Conservation (phyloP, 1,140 invertebrate species). For the Drosophila mauritiana region DNA sequence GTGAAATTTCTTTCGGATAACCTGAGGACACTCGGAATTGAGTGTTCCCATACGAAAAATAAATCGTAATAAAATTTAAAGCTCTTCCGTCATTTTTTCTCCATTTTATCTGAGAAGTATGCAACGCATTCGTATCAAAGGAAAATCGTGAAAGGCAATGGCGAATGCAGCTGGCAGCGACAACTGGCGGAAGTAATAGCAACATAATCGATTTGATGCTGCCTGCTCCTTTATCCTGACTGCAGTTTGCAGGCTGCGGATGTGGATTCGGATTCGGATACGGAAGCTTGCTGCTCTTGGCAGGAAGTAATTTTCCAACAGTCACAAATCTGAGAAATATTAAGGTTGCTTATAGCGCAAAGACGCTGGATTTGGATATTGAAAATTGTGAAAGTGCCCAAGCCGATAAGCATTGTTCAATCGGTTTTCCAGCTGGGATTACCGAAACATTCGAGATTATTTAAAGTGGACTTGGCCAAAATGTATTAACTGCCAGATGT, state of each 20-base stretch:
- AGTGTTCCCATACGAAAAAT: background rate
- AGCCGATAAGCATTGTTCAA: slow-evolving; percentile 4
- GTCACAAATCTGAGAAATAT: slow-evolving; percentile 51
- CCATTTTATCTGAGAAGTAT: background rate
- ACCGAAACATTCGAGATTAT: background rate
- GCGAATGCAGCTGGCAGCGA: slow-evolving; percentile 64
- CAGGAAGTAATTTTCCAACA: slow-evolving; percentile 74
- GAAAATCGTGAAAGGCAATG: slow-evolving; percentile 12
- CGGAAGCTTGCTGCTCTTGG: slow-evolving; percentile 44
- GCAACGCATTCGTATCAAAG: slow-evolving; percentile 14
- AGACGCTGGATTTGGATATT: slow-evolving; percentile 15
- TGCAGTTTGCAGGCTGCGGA: slow-evolving; percentile 64
- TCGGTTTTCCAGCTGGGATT: slow-evolving; percentile 1
- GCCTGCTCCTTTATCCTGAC: slow-evolving; percentile 29
- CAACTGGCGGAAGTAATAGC: slow-evolving; percentile 81
- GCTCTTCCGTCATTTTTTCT: background rate
- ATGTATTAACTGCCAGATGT: background rate
- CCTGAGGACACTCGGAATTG: background rate
- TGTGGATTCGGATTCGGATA: slow-evolving; percentile 33
- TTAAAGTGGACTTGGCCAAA: background rate
- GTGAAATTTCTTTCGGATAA: background rate
- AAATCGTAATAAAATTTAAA: slow-evolving; percentile 13
- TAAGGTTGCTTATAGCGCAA: slow-evolving; percentile 21
- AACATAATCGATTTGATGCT: slow-evolving; percentile 79
- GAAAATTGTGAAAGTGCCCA: slow-evolving; percentile 3